Evolutionary conservation across 2,888 invertebrate genomes (phyloP).

Genomic region (Polietes domitor): DNA sequence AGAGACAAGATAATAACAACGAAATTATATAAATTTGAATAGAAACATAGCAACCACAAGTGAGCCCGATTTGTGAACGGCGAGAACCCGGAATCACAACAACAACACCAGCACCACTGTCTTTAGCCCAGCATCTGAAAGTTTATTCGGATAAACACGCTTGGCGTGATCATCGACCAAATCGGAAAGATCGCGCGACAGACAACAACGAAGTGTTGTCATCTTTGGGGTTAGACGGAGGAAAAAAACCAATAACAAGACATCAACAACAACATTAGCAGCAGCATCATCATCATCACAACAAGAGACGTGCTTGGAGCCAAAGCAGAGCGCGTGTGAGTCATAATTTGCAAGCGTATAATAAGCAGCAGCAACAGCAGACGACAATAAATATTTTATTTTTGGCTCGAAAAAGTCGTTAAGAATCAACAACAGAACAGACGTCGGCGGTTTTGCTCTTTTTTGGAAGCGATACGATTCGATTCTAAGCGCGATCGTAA

Average conservation of each 20-base stretch:
- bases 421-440: background rate
- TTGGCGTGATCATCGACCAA: conserved; percentile 16
- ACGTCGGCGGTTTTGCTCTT: background rate
- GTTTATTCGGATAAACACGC: background rate
- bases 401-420: conserved; percentile 30
- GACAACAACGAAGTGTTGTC: conserved; percentile 8
- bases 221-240: background rate
- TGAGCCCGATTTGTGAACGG: background rate
- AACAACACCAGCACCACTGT: no score
- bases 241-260: background rate
- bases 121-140: background rate
- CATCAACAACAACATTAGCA: background rate
- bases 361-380: background rate
- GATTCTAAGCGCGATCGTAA: conserved; percentile 5
- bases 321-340: background rate
- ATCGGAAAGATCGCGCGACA: background rate
- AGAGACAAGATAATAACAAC: background rate
- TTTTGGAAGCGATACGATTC: background rate
- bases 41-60: background rate
- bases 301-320: background rate
- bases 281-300: background rate
- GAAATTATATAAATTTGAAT: background rate
- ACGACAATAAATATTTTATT: conserved; percentile 6
- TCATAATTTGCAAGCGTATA: conserved; percentile 11
- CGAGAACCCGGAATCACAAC: background rate